Conservation (phyloP, 1,140 invertebrate species). For the Sitodiplosis mosellana region DNA sequence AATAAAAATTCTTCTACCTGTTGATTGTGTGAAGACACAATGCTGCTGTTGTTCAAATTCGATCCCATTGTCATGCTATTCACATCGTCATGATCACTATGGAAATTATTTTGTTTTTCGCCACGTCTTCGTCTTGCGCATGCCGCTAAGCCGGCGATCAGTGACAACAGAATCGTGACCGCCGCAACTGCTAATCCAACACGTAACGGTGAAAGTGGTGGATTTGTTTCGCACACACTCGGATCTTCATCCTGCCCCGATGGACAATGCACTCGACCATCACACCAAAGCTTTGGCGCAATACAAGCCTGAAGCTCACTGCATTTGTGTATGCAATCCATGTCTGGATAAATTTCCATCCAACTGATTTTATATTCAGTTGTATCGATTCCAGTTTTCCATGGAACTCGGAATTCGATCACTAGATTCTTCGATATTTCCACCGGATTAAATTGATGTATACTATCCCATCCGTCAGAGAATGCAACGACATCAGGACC, state of each 20-base stretch:
- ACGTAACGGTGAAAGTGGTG: slow-evolving; percentile 20
- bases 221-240: slow-evolving; percentile 6
- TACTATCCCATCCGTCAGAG: slow-evolving; percentile 13
- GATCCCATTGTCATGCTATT: slow-evolving; percentile 24
- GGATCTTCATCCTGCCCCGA: slow-evolving; percentile 52
- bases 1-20: too few relatives aligned
- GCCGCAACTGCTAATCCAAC: slow-evolving; percentile 32
- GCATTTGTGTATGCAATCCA: slow-evolving; percentile 27
- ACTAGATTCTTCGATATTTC: slow-evolving; percentile 1
- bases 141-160: slow-evolving; percentile 38
- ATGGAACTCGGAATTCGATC: background rate
- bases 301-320: slow-evolving; percentile 56
- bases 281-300: slow-evolving; percentile 50
- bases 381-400: background rate
- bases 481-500: slow-evolving; percentile 19
- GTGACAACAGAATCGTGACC: slow-evolving; percentile 34
- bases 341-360: slow-evolving; percentile 2
- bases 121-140: slow-evolving; percentile 32
- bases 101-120: slow-evolving; percentile 38
- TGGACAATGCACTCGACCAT: slow-evolving; percentile 49
- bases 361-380: slow-evolving; percentile 1
- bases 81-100: slow-evolving; percentile 28
- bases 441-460: slow-evolving; percentile 20
- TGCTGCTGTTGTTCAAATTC: slow-evolving; percentile 24
- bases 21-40: slow-evolving; percentile 7